These are phyloP conservation scores for Jaculus jaculus DNA, from an alignment of 2,113 vertebrate species.

Conservation along the genomic window DNA sequence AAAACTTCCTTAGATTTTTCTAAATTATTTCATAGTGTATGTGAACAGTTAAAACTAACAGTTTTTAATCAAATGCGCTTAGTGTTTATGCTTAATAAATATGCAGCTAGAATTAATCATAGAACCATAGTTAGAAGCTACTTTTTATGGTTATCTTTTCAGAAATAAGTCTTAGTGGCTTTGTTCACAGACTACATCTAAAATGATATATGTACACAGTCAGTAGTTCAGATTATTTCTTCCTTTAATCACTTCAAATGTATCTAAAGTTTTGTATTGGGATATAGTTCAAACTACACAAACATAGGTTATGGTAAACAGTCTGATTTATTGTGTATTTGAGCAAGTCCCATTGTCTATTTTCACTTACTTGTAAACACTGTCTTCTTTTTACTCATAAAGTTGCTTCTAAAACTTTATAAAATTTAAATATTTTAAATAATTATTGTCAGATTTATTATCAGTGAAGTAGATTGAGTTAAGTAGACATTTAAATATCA, in stretches of 20 bases:
- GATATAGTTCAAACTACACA: not conserved
- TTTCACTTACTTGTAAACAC: conserved; percentile 10
- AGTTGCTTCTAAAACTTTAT: conserved; percentile 21
- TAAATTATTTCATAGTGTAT: conserved; percentile 40
- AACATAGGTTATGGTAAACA: conserved; percentile 33
- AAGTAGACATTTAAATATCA: conserved; percentile 33
- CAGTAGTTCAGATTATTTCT: conserved; percentile 42
- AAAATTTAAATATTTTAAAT: conserved; percentile 42
- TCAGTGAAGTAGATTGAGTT: conserved; percentile 39
- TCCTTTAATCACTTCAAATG: conserved; percentile 17
- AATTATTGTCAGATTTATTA: conserved; percentile 1
- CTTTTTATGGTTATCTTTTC: conserved; percentile 40
- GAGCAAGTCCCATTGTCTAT: conserved; percentile 28
- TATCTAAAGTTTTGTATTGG: conserved; percentile 31
- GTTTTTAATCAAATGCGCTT: conserved; percentile 25
- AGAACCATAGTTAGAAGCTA: conserved; percentile 40
- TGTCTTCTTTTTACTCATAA: conserved; percentile 43
- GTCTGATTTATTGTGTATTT: conserved; percentile 50
- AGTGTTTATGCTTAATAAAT: conserved; percentile 41
- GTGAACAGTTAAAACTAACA: conserved; percentile 38
- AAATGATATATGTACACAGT: not conserved
- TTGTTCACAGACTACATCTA: conserved; percentile 13
- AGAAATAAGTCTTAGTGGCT: conserved; percentile 38
- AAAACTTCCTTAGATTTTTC: not conserved
- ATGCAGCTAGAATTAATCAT: conserved; percentile 25